Evolutionary conservation across 2,888 invertebrate species (phyloP), one percentile per base, ranked within the genome.

Genomic region (Andrena fulva): DNA sequence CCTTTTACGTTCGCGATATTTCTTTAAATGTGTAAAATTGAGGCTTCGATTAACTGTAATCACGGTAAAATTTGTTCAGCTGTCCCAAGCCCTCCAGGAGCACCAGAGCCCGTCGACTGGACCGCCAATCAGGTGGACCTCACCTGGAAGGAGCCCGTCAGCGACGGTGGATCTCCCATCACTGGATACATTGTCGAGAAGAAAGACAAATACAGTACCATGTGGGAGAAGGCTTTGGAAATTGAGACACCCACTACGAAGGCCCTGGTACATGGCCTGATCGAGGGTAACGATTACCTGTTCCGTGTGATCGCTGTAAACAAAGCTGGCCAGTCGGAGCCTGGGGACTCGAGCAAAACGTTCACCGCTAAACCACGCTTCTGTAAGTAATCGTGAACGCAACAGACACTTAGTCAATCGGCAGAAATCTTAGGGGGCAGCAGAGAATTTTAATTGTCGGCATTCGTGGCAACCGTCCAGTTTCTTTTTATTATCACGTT

Each of bases 281-380:
- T 97, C 91, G 99, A 99, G 95, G 99, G 99, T 88, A 98, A 98
- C 93, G 99, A 99, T 92, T 99, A 99, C 94, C 99, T 99, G 94
- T 99, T 99, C 96, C 96, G 99, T 42, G 97, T 99, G 42, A 96
- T 98, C 87, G 99, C 99, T 8, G 95, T 99, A 73, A 99, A 99
- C 95, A 98, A 98, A 93, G 99, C 98, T 10, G 99, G 99, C 0
- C 97, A 96, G 92, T 98, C 99, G 90, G 98, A 98, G 89, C 98
- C 99, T 0, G 98, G 98, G 8, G 98, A 98, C 76, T 95, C 97
- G 29, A 97, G 97, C 94, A 98, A 98, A 94, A 96, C 96, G 91
- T 98, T 98, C 94, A 95, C 96, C 77, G 98, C 98, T 72, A 98
- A 98, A 93, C 98, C 98, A 0, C 95, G 98, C 85, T 98, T 96